A percentile compares a stretch with the other conserved stretches of the same genome.
Evolutionary conservation across 2,113 vertebrate species (phyloP).

Genomic region (Sterrhoptilus dennistouni): DNA sequence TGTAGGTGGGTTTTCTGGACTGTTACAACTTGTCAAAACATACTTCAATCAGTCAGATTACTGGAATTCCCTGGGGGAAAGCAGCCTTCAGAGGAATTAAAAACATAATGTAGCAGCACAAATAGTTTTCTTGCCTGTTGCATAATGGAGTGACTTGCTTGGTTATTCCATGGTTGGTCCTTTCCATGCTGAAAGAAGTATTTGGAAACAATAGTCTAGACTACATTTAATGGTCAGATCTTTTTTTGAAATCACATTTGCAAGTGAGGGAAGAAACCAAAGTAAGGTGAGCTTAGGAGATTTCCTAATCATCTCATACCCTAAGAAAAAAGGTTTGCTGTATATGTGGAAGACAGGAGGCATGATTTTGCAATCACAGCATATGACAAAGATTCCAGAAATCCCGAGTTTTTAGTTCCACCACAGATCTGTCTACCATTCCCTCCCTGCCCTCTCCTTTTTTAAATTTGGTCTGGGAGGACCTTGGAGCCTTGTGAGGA

Average conservation of each 20-base stretch:
- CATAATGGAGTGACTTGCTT: neutral
- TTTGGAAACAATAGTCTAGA: neutral
- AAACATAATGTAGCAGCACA: neutral
- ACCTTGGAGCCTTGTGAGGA: neutral
- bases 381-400: neutral
- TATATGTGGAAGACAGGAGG: neutral
- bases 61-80: slow-evolving; percentile 56
- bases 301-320: neutral
- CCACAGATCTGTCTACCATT: neutral
- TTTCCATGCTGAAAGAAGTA: neutral
- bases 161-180: neutral
- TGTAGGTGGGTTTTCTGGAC: slow-evolving; percentile 43
- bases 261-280: neutral
- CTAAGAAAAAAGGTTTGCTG: neutral
- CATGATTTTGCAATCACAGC: neutral
- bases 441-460: neutral
- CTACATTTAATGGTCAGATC: neutral
- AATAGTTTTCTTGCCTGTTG: slow-evolving; percentile 8
- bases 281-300: neutral
- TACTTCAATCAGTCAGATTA: slow-evolving; percentile 37
- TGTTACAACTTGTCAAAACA: slow-evolving; percentile 50
- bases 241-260: neutral
- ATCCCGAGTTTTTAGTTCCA: neutral
- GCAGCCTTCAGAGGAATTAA: slow-evolving; percentile 38
- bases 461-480: neutral